Evolutionary conservation across 2,888 invertebrate genomes (phyloP).

Genomic region (Cephus pulcher): DNA sequence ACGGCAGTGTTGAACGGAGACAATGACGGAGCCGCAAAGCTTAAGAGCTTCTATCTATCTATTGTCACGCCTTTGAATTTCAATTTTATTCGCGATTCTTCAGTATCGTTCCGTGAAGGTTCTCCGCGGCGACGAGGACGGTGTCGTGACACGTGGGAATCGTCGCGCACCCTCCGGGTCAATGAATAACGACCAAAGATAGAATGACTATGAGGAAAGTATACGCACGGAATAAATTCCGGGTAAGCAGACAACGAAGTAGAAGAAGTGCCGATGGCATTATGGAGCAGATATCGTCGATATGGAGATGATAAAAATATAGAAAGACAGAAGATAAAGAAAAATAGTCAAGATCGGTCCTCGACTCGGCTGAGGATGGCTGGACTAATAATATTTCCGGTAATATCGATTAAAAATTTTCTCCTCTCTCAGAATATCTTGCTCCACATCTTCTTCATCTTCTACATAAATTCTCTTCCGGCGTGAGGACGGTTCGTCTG

Average conservation of each 20-base stretch:
- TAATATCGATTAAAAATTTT: background rate
- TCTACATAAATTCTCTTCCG: slow-evolving; percentile 75
- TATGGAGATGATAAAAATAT: background rate
- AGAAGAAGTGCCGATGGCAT: background rate
- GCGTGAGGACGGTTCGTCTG: slow-evolving; percentile 70
- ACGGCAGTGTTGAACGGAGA: background rate
- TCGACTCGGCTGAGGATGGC: background rate
- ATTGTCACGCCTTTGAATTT: background rate
- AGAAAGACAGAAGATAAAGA: background rate
- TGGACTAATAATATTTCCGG: background rate
- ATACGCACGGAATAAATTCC: background rate
- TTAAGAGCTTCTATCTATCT: background rate
- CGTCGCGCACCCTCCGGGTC: background rate
- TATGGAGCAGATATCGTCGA: background rate
- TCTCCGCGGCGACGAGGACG: background rate
- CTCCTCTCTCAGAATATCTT: slow-evolving; percentile 56
- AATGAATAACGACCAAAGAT: background rate
- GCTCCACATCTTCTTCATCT: slow-evolving; percentile 65
- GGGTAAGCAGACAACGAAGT: background rate
- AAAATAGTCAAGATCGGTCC: background rate
- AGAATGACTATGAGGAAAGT: background rate
- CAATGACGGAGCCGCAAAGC: background rate
- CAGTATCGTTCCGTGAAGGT: background rate
- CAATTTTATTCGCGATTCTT: background rate
- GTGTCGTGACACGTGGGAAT: background rate